phyloP scores from a whole-genome alignment of 2,113 vertebrate species.

The Phrynosoma blainvillii region DNA sequence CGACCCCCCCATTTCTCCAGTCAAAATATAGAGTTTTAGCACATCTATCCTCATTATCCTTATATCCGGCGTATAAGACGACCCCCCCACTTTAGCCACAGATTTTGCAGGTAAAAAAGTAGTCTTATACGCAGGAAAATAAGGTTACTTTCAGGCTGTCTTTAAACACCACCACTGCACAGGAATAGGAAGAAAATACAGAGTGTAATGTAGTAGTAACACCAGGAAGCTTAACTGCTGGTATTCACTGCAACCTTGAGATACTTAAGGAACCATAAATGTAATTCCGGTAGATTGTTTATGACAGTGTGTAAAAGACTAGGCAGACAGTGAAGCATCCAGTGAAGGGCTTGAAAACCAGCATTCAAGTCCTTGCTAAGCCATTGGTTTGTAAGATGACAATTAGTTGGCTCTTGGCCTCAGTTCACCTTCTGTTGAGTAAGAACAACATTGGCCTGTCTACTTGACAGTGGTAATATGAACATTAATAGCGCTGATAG shows the following conservation, averaged over 20 bases:
- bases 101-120: no score
- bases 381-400: neutral
- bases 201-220: neutral
- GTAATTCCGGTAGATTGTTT: neutral
- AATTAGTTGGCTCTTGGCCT: slow-evolving; percentile 12
- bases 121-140: no score
- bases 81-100: no score
- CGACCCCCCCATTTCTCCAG: no score
- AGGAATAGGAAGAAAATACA: neutral
- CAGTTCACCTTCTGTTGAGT: neutral
- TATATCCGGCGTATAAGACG: no score
- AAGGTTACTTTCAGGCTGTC: neutral
- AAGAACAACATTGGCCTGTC: neutral
- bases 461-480: neutral
- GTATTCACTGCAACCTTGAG: neutral
- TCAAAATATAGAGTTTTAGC: no score
- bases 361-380: neutral
- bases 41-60: no score
- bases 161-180: neutral
- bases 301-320: neutral
- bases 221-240: slow-evolving; percentile 23
- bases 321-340: neutral
- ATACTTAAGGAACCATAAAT: neutral
- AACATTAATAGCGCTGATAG: neutral
- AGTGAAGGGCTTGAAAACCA: neutral